Evolutionary conservation across 2,797 vertebrate species (phyloP).

Genomic region (Falco berigora): DNA sequence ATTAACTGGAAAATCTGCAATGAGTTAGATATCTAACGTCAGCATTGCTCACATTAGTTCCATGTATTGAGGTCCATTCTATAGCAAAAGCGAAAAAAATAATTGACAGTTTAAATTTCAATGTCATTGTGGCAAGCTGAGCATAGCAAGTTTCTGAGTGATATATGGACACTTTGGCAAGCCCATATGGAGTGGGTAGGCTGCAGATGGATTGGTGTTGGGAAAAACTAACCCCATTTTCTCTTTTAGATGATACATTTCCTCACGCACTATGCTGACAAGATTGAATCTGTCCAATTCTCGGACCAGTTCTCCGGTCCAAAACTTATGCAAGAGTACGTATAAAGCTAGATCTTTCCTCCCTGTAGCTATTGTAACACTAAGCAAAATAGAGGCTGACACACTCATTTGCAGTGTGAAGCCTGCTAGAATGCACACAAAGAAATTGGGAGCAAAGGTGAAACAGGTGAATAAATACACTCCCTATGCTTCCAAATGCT

Average conservation of each 20-base stretch:
- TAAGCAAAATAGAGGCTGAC: background rate
- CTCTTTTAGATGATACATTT: slow-evolving; percentile 93
- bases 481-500: background rate
- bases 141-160: background rate
- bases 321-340: slow-evolving; percentile 99
- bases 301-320: slow-evolving; percentile 99
- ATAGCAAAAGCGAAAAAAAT: background rate
- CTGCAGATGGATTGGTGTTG: background rate
- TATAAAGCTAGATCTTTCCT: slow-evolving; percentile 34
- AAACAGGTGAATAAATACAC: background rate
- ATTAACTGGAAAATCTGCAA: background rate
- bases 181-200: rapidly evolving
- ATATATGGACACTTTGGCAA: background rate
- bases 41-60: background rate
- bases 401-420: background rate
- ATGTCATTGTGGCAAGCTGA: background rate
- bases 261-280: slow-evolving; percentile 94
- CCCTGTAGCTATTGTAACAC: background rate
- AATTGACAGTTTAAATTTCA: background rate
- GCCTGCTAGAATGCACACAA: background rate
- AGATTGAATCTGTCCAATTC: slow-evolving; percentile 99
- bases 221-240: background rate
- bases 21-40: background rate
- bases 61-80: background rate
- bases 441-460: background rate